phyloP scores from a whole-genome alignment of 2,888 invertebrate species.

The Uropetala carovei region DNA sequence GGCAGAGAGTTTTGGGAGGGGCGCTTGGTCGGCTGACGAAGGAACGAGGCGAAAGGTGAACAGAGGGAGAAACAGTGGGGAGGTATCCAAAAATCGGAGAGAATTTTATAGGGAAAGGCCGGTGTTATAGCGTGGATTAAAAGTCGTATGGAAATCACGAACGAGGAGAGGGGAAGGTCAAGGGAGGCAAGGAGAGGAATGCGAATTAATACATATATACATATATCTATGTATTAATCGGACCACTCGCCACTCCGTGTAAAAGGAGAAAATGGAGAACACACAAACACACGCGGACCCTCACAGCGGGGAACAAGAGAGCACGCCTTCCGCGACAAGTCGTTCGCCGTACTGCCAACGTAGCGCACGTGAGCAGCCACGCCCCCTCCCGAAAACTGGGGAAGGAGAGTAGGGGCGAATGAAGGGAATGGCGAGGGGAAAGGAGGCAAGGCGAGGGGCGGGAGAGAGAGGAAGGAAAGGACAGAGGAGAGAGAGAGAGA shows the following conservation, averaged over 20 bases:
- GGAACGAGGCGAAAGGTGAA: background rate
- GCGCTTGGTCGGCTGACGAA: too few species aligned
- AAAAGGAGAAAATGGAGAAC: too few species aligned
- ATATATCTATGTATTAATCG: too few species aligned
- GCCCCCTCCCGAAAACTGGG: conserved; percentile 39
- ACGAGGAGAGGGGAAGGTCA: background rate
- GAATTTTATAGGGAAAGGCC: background rate
- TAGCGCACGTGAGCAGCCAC: conserved; percentile 60
- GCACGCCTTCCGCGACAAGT: conserved; percentile 54
- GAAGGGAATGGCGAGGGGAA: too few species aligned
- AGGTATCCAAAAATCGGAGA: background rate
- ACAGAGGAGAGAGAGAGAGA: too few species aligned
- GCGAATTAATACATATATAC: background rate
- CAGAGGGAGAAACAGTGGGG: background rate
- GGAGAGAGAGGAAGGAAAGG: too few species aligned
- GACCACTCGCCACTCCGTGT: too few species aligned
- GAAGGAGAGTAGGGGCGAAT: background rate
- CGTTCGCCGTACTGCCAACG: conserved; percentile 56
- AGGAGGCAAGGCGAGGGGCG: background rate
- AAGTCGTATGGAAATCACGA: background rate
- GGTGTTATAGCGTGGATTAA: conserved; percentile 8
- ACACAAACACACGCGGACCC: background rate
- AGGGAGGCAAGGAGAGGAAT: background rate
- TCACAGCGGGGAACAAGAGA: background rate
- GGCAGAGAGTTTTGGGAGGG: too few species aligned